phyloP scores from a whole-genome alignment of 1,140 invertebrate species.

The Anagrus nilaparvatae region DNA sequence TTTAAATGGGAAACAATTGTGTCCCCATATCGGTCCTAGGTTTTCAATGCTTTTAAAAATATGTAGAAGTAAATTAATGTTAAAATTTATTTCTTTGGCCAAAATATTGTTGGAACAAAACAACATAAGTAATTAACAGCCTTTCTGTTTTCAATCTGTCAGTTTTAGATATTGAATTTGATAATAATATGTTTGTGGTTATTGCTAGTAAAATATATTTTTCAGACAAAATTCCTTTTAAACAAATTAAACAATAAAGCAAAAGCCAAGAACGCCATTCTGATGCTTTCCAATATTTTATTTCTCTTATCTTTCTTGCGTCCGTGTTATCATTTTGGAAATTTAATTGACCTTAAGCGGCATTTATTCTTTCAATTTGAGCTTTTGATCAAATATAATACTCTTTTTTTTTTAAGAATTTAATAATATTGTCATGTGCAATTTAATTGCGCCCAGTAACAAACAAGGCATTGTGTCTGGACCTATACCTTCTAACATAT shows the following conservation, averaged over 20 bases:
- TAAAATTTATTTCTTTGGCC: too few relatives aligned
- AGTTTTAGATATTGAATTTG: constrained; percentile 12
- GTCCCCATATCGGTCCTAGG: too few relatives aligned
- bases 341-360: constrained; percentile 5
- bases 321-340: constrained; percentile 5
- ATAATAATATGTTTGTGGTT: constrained; percentile 13
- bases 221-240: constrained; percentile 5
- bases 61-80: too few relatives aligned
- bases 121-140: neutral
- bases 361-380: neutral
- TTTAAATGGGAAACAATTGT: too few relatives aligned
- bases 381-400: constrained; percentile 9
- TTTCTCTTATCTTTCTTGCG: neutral
- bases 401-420: neutral
- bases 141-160: too few relatives aligned
- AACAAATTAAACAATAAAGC: constrained; percentile 11
- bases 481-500: constrained; percentile 15
- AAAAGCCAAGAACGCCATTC: constrained; percentile 17
- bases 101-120: too few relatives aligned
- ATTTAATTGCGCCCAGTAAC: constrained; percentile 14
- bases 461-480: constrained; percentile 17
- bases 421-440: constrained; percentile 10
- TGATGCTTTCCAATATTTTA: constrained; percentile 14
- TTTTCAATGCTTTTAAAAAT: too few relatives aligned
- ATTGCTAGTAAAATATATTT: constrained; percentile 12